Evolutionary conservation across 2,113 vertebrate species (phyloP).

Genomic region (Dipodomys spectabilis): DNA sequence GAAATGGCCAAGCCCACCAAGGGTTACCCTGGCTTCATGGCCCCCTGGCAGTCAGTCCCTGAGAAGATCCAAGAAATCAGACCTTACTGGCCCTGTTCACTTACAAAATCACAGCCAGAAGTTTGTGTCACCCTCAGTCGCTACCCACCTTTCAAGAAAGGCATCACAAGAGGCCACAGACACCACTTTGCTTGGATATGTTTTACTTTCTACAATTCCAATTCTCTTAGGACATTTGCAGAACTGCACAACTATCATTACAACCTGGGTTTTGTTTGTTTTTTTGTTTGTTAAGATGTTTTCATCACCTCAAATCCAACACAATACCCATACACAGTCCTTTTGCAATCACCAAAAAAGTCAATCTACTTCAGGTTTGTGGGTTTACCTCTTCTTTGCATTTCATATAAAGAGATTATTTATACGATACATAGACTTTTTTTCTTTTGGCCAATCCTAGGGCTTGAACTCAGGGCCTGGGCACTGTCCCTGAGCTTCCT

Average conservation of each 20-base stretch:
- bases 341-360: background rate
- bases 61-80: background rate
- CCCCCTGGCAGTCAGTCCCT: background rate
- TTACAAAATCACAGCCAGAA: background rate
- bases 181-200: background rate
- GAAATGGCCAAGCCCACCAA: background rate
- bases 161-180: background rate
- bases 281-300: background rate
- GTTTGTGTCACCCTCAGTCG: background rate
- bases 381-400: background rate
- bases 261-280: background rate
- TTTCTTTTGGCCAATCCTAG: too few species aligned
- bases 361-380: background rate
- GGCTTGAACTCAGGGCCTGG: too few species aligned
- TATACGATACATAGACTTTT: background rate
- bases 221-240: background rate
- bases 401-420: background rate
- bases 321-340: background rate
- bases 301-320: background rate
- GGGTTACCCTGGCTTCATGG: too few species aligned
- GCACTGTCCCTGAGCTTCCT: too few species aligned
- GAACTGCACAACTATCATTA: background rate
- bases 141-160: background rate
- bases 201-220: background rate
- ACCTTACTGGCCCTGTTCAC: background rate